These are phyloP conservation scores for Sitta carolinensis DNA, from an alignment of 2,797 vertebrate genomes.

Conservation along the genomic window DNA sequence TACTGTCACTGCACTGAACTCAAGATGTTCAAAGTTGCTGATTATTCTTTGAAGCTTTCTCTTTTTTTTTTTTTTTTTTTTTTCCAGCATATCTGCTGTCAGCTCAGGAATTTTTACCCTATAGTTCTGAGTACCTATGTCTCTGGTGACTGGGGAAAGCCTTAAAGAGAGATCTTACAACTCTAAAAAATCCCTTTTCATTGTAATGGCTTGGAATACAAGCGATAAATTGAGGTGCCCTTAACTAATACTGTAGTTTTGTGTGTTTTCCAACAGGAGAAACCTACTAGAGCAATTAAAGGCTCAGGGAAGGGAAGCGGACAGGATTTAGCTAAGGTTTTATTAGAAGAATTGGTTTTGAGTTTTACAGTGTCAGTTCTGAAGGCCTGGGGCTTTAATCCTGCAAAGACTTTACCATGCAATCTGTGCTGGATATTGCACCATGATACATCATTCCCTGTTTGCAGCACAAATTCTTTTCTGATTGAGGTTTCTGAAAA, in stretches of 20 bases:
- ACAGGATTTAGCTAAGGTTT: conserved; percentile 10
- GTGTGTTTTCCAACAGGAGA: background rate
- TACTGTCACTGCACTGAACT: background rate
- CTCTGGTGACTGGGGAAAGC: background rate
- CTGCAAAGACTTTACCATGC: background rate
- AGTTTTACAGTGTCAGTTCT: background rate
- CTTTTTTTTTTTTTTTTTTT: background rate
- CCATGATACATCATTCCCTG: background rate
- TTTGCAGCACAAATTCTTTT: background rate
- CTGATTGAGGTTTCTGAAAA: background rate
- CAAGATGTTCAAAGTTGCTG: background rate
- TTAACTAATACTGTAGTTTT: conserved; percentile 13
- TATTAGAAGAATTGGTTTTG: conserved; percentile 3
- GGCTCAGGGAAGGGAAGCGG: background rate
- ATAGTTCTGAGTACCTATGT: background rate
- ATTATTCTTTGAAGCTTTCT: background rate
- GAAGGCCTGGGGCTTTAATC: background rate
- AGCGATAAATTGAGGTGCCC: conserved; percentile 10
- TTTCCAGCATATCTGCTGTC: background rate
- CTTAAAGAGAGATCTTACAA: background rate
- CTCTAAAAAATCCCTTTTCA: background rate
- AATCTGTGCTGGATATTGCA: background rate
- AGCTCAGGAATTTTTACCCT: background rate
- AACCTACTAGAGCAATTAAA: background rate
- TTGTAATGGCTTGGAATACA: conserved; percentile 8